Conservation (phyloP, 2,113 vertebrate species). For the Rynchops niger region DNA sequence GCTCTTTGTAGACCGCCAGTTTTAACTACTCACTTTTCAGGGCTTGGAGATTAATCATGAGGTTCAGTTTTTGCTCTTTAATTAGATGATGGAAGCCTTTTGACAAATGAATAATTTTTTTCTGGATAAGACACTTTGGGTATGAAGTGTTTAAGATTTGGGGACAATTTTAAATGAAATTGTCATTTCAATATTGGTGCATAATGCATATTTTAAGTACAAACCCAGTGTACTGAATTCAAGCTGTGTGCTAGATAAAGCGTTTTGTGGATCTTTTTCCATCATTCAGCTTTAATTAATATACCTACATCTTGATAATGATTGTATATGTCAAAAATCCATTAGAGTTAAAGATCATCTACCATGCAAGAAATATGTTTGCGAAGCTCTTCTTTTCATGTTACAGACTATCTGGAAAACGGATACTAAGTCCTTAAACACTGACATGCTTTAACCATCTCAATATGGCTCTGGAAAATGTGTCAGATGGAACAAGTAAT, state of each 20-base stretch:
- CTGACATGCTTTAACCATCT: slow-evolving; percentile 55
- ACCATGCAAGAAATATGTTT: slow-evolving; percentile 41
- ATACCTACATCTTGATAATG: slow-evolving; percentile 13
- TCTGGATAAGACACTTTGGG: background rate
- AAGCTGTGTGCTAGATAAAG: background rate
- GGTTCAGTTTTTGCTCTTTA: background rate
- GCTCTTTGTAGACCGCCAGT: background rate
- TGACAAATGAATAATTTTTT: background rate
- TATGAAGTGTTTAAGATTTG: background rate
- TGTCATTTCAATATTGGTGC: background rate
- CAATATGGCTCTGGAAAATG: slow-evolving; percentile 62
- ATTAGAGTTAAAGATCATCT: slow-evolving; percentile 33
- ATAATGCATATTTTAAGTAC: background rate
- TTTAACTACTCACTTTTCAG: background rate
- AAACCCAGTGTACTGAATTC: background rate
- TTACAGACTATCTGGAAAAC: slow-evolving; percentile 52
- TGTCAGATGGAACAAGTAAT: slow-evolving; percentile 73
- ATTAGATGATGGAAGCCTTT: background rate
- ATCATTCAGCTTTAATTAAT: slow-evolving; percentile 32
- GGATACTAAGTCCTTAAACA: slow-evolving; percentile 55
- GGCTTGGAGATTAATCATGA: background rate
- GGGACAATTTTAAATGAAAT: background rate
- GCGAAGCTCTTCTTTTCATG: background rate
- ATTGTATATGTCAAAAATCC: slow-evolving; percentile 26
- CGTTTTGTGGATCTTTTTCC: background rate